Evolutionary conservation across 2,797 vertebrate species (phyloP), one percentile per base, ranked within the genome.

Genomic region (Phyllotis vaccarum): DNA sequence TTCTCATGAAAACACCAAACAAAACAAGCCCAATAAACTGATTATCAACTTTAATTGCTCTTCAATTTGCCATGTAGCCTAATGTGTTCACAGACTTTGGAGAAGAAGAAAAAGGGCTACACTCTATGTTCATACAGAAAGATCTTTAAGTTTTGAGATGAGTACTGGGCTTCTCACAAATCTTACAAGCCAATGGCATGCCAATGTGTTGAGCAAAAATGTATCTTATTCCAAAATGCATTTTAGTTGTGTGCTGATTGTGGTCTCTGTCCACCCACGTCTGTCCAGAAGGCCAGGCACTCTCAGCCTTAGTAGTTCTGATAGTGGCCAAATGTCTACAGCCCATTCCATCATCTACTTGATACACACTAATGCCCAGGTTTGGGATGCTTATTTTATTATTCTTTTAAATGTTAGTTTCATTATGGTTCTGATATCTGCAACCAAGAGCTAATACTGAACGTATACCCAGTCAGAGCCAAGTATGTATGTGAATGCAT

Each of bases 131-230:
- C 37, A 22, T 74, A 87, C 3, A 43, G 86, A 43, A 87, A 87
- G 52, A 43, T 90, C 90, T 95, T 81, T 37, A 79, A 83, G 21
- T 92, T 90, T 70, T 82, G 62, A 82, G 24, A 37, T 93, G 46
- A 7, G 27, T 90, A 54, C 31, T 64, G 46, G 43, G 34, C 80
- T 31, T 43, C 40, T 86, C 58, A 52, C 60, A n/a, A 68, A 66
- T 86, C 17, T 94, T 62, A n/a, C 74, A 72, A 29, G 24, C 9
- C 85, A 86, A 49, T 40, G 40, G 56, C 6, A 0, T 72, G 91
- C 40, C 40, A 64, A 31, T 78, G 2, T 40, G 7, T 58, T 82
- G 62, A 86, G 17, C 31, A 43, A 37, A 79, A 40, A 11, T 68
- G 11, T 31, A 80, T 87, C 49, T 37, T 34, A 79, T 74, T 91